Evolutionary conservation across 1,140 invertebrate species (phyloP), one percentile per base, ranked within the genome.

Genomic region (Cyclina sinensis): DNA sequence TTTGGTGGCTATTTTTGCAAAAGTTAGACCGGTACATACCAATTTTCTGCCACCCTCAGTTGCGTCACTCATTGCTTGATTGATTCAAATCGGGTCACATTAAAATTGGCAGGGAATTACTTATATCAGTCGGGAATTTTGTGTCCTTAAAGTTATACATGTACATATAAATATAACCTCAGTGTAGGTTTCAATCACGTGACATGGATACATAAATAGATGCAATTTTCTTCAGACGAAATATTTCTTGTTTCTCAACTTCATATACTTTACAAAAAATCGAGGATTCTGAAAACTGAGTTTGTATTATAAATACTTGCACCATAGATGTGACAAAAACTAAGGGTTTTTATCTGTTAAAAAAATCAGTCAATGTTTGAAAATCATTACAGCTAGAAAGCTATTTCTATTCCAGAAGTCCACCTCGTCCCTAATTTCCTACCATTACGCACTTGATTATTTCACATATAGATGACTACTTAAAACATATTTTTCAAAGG

Each of bases 21-120:
- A 39, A 37, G 21, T 57, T 65, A 62, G 79, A 43, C 62, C 48
- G 7, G 30, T 87, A 92, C 92, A 83, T 94, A 94, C 94, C 94
- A 94, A 92, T 91, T 92, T 94, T 79, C 94, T 89, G 70, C 94
- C 93, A 68, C 88, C 83, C 37, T 94, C 94, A 65, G 89, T 73
- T 73, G 86, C 82, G 80, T 94, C 94, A 78, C 84, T 92, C 93
- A 94, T 87, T 30, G 54, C 46, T 68, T 35, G 27, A 79, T 46
- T 87, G 85, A 80, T 7, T 51, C 74, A 70, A 78, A 79, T 37
- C 85, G 62, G 68, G 48, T 37, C 16, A 35, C 65, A 73, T 51
- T 9, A 12, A 73, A 84, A 37, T 12, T 48, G 46, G 21, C 11
- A 0, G 16, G 21, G 59, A 82, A 82, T 46, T 82, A 39, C 1